Evolutionary conservation across 1,140 invertebrate species (phyloP), one percentile per base, ranked within the genome.

Genomic region (Myzus persicae): DNA sequence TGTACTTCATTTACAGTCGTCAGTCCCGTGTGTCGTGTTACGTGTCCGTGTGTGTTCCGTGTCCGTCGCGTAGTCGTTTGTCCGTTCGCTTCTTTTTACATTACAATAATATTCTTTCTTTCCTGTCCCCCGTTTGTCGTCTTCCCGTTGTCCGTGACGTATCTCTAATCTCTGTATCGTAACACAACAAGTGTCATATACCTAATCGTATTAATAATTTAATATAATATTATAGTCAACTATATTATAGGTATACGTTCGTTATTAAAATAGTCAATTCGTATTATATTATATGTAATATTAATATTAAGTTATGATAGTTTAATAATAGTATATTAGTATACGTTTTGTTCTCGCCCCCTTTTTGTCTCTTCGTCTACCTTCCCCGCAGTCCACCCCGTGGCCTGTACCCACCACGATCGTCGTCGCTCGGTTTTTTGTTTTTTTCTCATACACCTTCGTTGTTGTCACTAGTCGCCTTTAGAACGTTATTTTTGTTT

Each of bases 1-100:
- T n/a, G 8, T 48, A 87, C 44, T 87, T 87, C 42, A n/a, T 87
- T 87, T 46, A 46, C 44, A 91, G 59, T 44, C 90, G 90, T 91
- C 54, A 91, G 90, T 91, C 40, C 40, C 42, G 90, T 91, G 59
- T 91, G 90, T 91, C 59, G 59, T 91, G 46, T 59, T 90, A 59
- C 88, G 51, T 90, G 88, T 90, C 88, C 88, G 59, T 91, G 24
- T 91, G 54, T 81, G 54, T 91, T 91, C 54, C 24, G 90, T 91
- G 89, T 90, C 38, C 89, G n/a, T 42, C 51, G 89, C 82, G 82
- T 84, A 67, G 8, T 67, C 59, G 59, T 67, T 82, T 90, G n/a
- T 38, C 31, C 88, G 48, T 48, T 38, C 38, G 38, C 31, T 90
- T 31, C 20, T 14, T 90, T 67, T n/a, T 44, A 7, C n/a, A 14